Percentiles rank a stretch among this genome's conserved stretches.
Evolutionary conservation across 2,113 vertebrate genomes (phyloP).

Genomic region (Shinisaurus crocodilurus): DNA sequence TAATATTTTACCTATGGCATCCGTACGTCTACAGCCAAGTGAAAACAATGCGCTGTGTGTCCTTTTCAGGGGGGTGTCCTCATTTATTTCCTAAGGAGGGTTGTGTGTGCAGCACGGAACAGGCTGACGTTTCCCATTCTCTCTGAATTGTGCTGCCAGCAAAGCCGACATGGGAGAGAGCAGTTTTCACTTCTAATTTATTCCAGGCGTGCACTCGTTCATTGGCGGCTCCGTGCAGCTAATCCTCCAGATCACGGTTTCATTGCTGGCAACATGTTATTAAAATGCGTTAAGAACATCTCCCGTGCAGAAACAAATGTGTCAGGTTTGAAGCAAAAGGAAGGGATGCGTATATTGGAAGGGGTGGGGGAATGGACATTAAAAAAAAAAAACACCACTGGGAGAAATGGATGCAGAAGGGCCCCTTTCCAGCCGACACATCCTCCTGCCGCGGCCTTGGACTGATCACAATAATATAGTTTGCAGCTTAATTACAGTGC

Average conservation of each 20-base stretch:
- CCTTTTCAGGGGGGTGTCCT: neutral
- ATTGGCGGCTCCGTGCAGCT: constrained; percentile 28
- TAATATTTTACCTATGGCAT: neutral
- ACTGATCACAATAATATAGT: constrained; percentile 66
- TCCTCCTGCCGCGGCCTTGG: constrained; percentile 35
- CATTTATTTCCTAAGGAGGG: neutral
- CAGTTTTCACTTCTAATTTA: constrained; percentile 9
- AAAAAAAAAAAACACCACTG: neutral
- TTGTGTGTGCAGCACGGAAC: neutral
- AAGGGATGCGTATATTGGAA: constrained; percentile 21
- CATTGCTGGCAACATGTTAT: constrained; percentile 55
- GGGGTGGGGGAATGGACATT: constrained; percentile 4
- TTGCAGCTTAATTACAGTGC: constrained; percentile 81
- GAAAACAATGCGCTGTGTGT: neutral
- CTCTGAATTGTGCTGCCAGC: fast-evolving
- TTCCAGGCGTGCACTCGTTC: constrained; percentile 11
- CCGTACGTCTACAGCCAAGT: neutral
- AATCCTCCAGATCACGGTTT: constrained; percentile 44
- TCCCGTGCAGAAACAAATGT: constrained; percentile 54
- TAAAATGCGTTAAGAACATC: constrained; percentile 60
- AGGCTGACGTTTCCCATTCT: neutral
- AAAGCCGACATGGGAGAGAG: fast-evolving
- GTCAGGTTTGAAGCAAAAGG: constrained; percentile 54
- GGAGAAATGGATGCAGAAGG: neutral
- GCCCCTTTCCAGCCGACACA: constrained; percentile 28